Conservation (phyloP, 2,888 invertebrate species). For the Aleiodes testaceus region DNA sequence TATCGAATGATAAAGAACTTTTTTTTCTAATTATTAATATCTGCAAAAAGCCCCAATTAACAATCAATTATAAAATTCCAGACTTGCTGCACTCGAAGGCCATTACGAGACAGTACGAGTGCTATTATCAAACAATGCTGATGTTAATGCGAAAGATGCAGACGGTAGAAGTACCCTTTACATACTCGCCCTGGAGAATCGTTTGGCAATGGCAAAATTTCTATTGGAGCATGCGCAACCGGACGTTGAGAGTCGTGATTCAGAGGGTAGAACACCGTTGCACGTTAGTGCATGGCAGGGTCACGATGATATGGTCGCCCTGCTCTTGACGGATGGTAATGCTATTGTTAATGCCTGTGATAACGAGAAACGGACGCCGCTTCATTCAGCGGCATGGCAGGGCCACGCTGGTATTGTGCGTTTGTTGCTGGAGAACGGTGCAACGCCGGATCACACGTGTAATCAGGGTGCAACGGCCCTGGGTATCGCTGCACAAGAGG, state of each 20-base stretch:
- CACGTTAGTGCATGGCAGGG: constrained; percentile 97
- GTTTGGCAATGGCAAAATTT: constrained; percentile 87
- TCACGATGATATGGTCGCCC: constrained; percentile 92
- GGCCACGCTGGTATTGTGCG: constrained; percentile 90
- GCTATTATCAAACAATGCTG: constrained; percentile 83
- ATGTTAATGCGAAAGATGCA: constrained; percentile 91
- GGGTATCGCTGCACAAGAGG: constrained; percentile 96
- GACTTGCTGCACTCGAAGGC: constrained; percentile 87
- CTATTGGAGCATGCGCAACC: constrained; percentile 85
- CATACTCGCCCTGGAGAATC: constrained; percentile 90
- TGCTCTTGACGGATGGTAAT: constrained; percentile 86
- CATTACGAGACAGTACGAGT: constrained; percentile 86
- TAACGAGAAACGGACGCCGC: constrained; percentile 88
- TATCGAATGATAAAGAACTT: too few species aligned
- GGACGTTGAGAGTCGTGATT: constrained; percentile 89
- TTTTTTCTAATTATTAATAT: too few species aligned
- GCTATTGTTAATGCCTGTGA: constrained; percentile 92
- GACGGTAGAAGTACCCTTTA: constrained; percentile 94
- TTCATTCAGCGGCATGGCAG: constrained; percentile 97
- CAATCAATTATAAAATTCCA: constrained; percentile 59
- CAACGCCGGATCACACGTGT: constrained; percentile 90
- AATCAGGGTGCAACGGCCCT: constrained; percentile 97
- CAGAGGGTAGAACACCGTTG: constrained; percentile 92
- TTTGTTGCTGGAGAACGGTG: constrained; percentile 85
- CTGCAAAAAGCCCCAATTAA: background rate